Conservation (phyloP, 2,797 vertebrate species). For the Hipposideros larvatus region DNA sequence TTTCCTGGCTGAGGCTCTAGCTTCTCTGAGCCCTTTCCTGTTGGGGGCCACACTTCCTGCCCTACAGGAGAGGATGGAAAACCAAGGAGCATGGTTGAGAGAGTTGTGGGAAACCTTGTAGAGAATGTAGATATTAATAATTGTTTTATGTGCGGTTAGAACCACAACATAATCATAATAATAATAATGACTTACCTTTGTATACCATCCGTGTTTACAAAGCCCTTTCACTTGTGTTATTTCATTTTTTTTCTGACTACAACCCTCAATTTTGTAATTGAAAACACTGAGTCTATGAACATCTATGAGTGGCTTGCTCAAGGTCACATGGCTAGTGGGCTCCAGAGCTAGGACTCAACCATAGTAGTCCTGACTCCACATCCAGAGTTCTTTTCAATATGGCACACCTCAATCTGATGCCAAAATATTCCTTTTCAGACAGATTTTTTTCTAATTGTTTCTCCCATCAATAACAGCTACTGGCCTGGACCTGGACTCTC, state of each 20-base stretch:
- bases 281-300: conserved; percentile 65
- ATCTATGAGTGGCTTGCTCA: conserved; percentile 30
- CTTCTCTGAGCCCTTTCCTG: conserved; percentile 80
- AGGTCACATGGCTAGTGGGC: conserved; percentile 30
- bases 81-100: conserved; percentile 66
- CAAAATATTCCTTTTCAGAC: conserved; percentile 40
- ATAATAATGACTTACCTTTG: conserved; percentile 59
- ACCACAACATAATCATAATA: conserved; percentile 55
- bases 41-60: conserved; percentile 78
- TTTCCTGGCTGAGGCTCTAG: conserved; percentile 73
- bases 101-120: conserved; percentile 63
- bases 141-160: conserved; percentile 69
- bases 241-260: conserved; percentile 64
- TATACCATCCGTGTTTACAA: conserved; percentile 15
- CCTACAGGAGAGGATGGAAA: conserved; percentile 75
- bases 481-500: not conserved
- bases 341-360: conserved; percentile 6
- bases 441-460: conserved; percentile 59
- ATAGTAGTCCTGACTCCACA: conserved; percentile 4
- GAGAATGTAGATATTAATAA: conserved; percentile 62
- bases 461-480: conserved; percentile 46
- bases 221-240: conserved; percentile 35
- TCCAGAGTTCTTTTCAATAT: conserved; percentile 53
- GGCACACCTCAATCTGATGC: conserved; percentile 2
- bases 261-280: conserved; percentile 62